Evolutionary conservation across 37 sponge, comb jelly and placozoan species (phyloP).

Genomic region (Petrosia ficiformis): DNA sequence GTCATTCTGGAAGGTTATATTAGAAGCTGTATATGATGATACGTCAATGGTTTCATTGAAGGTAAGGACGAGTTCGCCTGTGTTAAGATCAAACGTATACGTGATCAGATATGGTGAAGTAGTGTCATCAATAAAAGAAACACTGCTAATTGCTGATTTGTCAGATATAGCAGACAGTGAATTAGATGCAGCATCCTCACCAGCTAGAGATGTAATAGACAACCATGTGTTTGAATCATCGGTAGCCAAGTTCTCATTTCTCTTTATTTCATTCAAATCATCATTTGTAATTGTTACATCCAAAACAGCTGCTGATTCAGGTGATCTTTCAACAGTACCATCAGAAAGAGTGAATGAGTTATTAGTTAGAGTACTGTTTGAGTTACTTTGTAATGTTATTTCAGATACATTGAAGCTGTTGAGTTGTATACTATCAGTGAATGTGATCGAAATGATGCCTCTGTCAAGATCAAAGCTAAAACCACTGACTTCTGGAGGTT

Average conservation of each 20-base stretch:
- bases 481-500: conserved; percentile 59
- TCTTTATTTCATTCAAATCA: conserved; percentile 80
- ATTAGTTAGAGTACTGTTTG: not conserved
- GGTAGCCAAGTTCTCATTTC: conserved; percentile 52
- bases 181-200: conserved; percentile 67
- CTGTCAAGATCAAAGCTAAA: conserved; percentile 70
- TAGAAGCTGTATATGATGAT: conserved; percentile 39
- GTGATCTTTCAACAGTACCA: conserved; percentile 39
- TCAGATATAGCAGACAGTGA: conserved; percentile 28
- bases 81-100: conserved; percentile 66
- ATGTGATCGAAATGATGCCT: conserved; percentile 55
- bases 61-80: conserved; percentile 57
- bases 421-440: conserved; percentile 77
- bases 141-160: conserved; percentile 13
- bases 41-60: conserved; percentile 79
- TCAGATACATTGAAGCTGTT: conserved; percentile 65
- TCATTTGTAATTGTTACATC: conserved; percentile 40
- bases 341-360: conserved; percentile 55
- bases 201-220: conserved; percentile 39
- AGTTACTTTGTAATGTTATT: conserved; percentile 63
- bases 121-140: conserved; percentile 28
- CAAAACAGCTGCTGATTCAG: conserved; percentile 27
- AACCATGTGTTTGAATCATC: conserved; percentile 34
- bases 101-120: conserved; percentile 50
- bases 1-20: conserved; percentile 51